These are phyloP conservation scores for Arrhopalites spinosus DNA, from an alignment of 2,888 invertebrate genomes.

Conservation along the genomic window DNA sequence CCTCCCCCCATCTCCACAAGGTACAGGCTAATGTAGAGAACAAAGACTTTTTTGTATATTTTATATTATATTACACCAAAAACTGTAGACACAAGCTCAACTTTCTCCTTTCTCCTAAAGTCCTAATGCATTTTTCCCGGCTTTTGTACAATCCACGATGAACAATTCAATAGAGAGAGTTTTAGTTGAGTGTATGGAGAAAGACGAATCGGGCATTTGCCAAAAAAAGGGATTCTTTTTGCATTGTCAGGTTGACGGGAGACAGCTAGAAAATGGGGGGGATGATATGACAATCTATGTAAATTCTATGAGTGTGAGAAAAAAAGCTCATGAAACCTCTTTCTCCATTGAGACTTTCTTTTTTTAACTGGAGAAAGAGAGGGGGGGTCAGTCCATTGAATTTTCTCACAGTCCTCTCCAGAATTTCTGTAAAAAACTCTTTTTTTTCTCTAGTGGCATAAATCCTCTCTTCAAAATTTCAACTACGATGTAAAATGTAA, in stretches of 20 bases:
- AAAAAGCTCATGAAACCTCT: background rate
- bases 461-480: no score
- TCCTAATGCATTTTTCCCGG: no score
- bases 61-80: background rate
- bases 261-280: background rate
- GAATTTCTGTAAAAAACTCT: no score
- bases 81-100: background rate
- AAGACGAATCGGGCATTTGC: constrained; percentile 1
- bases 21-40: background rate
- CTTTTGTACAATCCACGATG: no score
- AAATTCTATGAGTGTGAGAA: background rate
- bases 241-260: constrained; percentile 20
- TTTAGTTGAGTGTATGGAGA: background rate
- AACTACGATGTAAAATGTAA: no score
- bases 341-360: no score
- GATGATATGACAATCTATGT: constrained; percentile 25
- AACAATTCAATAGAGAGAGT: no score
- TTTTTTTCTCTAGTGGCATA: background rate
- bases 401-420: no score
- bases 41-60: background rate
- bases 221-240: no score
- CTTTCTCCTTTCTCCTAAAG: background rate
- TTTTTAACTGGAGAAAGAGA: no score
- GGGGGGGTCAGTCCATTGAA: no score
- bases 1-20: no score